A percentile compares a stretch with the other conserved stretches of the same genome.
Evolutionary conservation across 2,113 vertebrate species (phyloP).

Genomic region (Glareola pratincola): DNA sequence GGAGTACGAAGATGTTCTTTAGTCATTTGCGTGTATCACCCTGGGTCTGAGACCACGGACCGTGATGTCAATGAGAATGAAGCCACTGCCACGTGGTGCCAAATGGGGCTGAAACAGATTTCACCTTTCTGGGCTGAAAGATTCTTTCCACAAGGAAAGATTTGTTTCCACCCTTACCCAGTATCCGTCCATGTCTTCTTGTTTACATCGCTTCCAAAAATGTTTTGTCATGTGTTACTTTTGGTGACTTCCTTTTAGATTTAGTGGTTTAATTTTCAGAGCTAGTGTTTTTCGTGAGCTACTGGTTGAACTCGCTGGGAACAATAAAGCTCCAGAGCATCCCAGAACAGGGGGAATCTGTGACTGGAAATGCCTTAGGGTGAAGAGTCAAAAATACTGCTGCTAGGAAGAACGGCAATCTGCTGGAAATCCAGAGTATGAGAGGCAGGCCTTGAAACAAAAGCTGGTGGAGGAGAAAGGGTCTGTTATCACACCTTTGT

Average conservation of each 20-base stretch:
- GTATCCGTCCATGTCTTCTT: background rate
- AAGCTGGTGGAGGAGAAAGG: background rate
- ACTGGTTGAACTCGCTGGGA: background rate
- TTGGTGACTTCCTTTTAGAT: background rate
- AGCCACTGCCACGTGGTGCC: rapidly evolving
- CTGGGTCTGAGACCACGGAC: background rate
- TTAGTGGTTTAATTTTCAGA: background rate
- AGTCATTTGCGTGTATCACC: background rate
- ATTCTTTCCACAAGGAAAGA: background rate
- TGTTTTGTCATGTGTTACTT: background rate
- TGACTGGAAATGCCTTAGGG: background rate
- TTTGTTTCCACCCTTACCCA: background rate
- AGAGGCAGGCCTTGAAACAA: background rate
- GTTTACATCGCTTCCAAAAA: background rate
- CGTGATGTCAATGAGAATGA: background rate
- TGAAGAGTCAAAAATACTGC: background rate
- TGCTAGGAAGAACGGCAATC: background rate
- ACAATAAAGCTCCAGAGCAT: background rate
- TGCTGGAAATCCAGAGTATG: background rate
- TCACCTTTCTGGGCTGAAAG: background rate
- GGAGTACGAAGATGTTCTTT: background rate
- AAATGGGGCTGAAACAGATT: background rate
- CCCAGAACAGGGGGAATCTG: background rate
- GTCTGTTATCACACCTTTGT: background rate
- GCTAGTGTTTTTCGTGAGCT: background rate